Evolutionary conservation across 2,888 invertebrate genomes (phyloP).

Genomic region (Dicycla oo): DNA sequence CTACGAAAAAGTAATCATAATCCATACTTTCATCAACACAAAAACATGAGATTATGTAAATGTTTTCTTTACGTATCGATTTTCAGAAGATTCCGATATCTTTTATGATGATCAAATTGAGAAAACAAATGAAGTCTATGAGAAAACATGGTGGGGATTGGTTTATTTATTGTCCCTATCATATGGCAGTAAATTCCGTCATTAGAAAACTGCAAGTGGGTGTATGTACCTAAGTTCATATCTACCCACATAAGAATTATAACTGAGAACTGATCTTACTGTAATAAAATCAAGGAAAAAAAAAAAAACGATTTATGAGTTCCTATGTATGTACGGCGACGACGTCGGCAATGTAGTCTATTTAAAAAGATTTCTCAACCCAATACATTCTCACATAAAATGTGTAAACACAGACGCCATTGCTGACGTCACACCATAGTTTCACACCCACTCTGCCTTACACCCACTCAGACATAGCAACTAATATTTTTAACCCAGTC

Average conservation of each 20-base stretch:
- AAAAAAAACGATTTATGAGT: constrained; percentile 25
- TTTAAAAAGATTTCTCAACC: constrained; percentile 48
- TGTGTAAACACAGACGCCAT: constrained; percentile 46
- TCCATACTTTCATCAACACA: constrained; percentile 28
- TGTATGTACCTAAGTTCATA: constrained; percentile 2
- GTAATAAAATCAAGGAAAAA: constrained; percentile 23
- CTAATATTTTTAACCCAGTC: constrained; percentile 34
- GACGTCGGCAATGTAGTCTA: constrained; percentile 32
- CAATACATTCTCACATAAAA: constrained; percentile 36
- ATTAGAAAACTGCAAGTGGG: neutral
- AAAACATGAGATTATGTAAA: neutral
- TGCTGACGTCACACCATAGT: constrained; percentile 47
- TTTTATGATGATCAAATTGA: neutral
- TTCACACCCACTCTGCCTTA: constrained; percentile 45
- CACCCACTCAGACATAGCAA: constrained; percentile 27
- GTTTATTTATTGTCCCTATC: neutral
- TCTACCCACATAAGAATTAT: constrained; percentile 1
- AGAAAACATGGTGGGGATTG: neutral
- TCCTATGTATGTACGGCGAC: constrained; percentile 6
- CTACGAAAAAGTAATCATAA: constrained; percentile 22
- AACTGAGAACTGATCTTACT: neutral
- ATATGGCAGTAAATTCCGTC: neutral
- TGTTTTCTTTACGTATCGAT: constrained; percentile 5
- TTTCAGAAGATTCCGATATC: neutral
- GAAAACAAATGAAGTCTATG: neutral